Percentiles rank a stretch among this genome's conserved stretches.
Evolutionary conservation across 2,113 vertebrate species (phyloP).

Genomic region (Heptranchias perlo): DNA sequence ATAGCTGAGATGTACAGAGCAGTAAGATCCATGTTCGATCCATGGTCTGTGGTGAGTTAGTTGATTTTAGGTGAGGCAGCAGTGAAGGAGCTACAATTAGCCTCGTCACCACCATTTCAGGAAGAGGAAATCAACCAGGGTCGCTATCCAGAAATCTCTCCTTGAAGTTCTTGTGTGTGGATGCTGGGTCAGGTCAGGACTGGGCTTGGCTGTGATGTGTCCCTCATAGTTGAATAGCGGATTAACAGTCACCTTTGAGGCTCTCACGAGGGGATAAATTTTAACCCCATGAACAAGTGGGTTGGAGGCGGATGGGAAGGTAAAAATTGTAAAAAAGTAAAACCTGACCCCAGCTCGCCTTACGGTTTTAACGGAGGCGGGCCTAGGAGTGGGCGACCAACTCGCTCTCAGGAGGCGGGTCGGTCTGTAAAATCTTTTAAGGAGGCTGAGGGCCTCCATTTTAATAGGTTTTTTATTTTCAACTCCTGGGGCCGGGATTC

Average conservation of each 20-base stretch:
- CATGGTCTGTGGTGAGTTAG: neutral
- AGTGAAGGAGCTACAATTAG: neutral
- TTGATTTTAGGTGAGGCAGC: neutral
- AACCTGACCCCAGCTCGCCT: no score
- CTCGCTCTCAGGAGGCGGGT: no score
- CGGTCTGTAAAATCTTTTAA: no score
- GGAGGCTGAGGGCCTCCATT: no score
- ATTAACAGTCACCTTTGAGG: neutral
- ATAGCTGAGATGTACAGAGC: neutral
- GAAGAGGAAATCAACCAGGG: neutral
- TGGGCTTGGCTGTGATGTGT: neutral
- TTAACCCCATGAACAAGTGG: no score
- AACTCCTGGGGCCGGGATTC: no score
- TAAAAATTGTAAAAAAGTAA: no score
- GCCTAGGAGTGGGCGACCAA: no score
- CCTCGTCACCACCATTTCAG: neutral
- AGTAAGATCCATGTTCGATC: neutral
- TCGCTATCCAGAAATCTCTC: neutral
- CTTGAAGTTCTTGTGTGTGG: neutral
- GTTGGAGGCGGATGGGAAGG: no score
- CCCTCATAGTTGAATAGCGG: neutral
- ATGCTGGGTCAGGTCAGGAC: neutral
- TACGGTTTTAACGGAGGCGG: no score
- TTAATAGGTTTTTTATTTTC: no score
- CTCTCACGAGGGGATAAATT: no score